Conservation (phyloP, 2,113 vertebrate genomes). For the Xenus cinereus region DNA sequence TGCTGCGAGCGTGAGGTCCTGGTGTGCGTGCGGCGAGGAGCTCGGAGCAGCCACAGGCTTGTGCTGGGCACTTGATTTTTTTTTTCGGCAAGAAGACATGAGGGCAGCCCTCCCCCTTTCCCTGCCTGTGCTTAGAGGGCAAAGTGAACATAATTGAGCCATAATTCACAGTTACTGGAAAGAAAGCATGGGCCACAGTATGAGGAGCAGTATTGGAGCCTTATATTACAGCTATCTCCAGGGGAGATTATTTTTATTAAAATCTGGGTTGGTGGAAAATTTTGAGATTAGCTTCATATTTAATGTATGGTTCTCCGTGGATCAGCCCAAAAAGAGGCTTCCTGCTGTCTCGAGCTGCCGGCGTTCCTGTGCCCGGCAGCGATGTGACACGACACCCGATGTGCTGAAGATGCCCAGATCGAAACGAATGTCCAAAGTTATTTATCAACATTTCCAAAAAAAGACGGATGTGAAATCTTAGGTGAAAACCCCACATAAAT, state of each 20-base stretch:
- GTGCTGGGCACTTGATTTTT: background rate
- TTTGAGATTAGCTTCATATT: constrained; percentile 20
- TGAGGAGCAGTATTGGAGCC: background rate
- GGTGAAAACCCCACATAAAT: background rate
- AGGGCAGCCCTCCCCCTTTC: background rate
- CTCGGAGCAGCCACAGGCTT: too few species aligned
- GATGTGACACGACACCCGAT: rapidly evolving
- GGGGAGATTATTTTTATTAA: constrained; percentile 49
- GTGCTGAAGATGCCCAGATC: background rate
- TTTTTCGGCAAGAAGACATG: background rate
- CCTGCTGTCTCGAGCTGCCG: background rate
- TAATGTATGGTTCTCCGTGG: constrained; percentile 3
- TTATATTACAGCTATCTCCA: background rate
- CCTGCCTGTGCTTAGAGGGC: background rate
- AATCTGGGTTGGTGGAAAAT: constrained; percentile 33
- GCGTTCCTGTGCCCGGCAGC: background rate
- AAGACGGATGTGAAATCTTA: background rate
- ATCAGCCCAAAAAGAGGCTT: background rate
- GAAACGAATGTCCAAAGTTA: background rate
- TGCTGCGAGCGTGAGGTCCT: rapidly evolving
- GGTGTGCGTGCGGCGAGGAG: rapidly evolving
- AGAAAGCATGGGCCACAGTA: background rate
- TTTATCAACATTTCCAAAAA: background rate
- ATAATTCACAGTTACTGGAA: constrained; percentile 32
- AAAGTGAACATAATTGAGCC: constrained; percentile 37